Evolutionary conservation across 2,888 invertebrate species (phyloP).

Genomic region (Odontocolon sp.): DNA sequence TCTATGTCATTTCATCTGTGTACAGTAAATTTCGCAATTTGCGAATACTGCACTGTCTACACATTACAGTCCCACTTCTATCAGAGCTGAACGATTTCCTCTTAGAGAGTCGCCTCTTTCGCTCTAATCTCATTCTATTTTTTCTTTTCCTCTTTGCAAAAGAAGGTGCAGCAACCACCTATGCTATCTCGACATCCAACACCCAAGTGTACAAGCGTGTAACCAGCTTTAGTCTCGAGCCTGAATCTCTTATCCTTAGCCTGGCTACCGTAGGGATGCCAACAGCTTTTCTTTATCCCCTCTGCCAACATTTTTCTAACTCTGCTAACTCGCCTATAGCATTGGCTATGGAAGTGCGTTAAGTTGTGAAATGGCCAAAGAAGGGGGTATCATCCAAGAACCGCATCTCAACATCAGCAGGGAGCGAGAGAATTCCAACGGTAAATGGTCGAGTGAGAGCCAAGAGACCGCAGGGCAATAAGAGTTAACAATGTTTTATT

Average conservation of each 20-base stretch:
- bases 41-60: not conserved
- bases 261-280: constrained; percentile 51
- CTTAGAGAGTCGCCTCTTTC: constrained; percentile 25
- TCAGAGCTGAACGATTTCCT: constrained; percentile 22
- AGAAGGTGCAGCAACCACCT: not conserved
- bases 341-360: constrained; percentile 19
- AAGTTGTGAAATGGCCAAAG: constrained; percentile 34
- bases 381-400: constrained; percentile 9
- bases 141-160: not conserved
- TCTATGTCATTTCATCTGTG: not conserved
- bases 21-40: not conserved
- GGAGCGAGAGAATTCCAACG: constrained; percentile 70
- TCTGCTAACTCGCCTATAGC: not conserved
- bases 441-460: constrained; percentile 70
- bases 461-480: constrained; percentile 75
- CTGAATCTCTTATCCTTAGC: constrained; percentile 29
- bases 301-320: constrained; percentile 14
- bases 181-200: constrained; percentile 49
- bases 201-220: constrained; percentile 43
- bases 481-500: constrained; percentile 80
- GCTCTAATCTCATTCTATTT: constrained; percentile 15
- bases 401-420: constrained; percentile 7
- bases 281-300: constrained; percentile 49
- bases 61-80: not conserved
- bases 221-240: constrained; percentile 45